phyloP scores from a whole-genome alignment of 2,797 vertebrate genomes.

The Sebastes trivittatus region DNA sequence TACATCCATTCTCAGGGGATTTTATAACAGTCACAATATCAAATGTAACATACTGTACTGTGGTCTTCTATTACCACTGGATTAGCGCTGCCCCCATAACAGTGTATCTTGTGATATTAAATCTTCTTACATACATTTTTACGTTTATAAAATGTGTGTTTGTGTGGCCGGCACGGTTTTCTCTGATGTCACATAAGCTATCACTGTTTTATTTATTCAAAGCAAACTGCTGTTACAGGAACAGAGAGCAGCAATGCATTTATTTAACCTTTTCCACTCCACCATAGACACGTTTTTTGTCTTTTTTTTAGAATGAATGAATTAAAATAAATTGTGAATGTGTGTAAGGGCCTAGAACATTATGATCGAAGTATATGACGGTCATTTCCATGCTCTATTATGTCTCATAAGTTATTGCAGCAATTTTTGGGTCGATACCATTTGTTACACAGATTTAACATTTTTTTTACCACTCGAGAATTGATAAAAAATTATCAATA shows the following conservation, averaged over 20 bases:
- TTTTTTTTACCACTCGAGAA: no score
- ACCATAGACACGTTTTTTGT: background rate
- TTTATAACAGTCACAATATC: slow-evolving; percentile 46
- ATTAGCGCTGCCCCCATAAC: slow-evolving; percentile 10
- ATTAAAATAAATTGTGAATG: background rate
- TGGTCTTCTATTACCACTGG: slow-evolving; percentile 32
- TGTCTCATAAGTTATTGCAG: no score
- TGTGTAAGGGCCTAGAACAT: background rate
- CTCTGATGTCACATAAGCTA: background rate
- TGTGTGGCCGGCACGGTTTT: background rate
- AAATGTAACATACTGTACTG: slow-evolving; percentile 15
- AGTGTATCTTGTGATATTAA: background rate
- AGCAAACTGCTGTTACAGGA: background rate
- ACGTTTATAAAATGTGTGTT: slow-evolving; percentile 6
- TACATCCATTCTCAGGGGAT: slow-evolving; percentile 37
- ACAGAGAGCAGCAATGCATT: background rate
- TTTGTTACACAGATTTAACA: no score
- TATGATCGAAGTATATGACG: background rate
- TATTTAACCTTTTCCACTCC: background rate
- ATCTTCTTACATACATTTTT: background rate
- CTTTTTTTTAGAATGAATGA: background rate
- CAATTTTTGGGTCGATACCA: no score
- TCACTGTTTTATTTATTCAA: background rate
- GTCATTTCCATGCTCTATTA: no score
- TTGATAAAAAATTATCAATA: background rate